These are phyloP conservation scores for Notolabrus celidotus DNA, from an alignment of 2,797 vertebrate genomes.

Conservation along the genomic window DNA sequence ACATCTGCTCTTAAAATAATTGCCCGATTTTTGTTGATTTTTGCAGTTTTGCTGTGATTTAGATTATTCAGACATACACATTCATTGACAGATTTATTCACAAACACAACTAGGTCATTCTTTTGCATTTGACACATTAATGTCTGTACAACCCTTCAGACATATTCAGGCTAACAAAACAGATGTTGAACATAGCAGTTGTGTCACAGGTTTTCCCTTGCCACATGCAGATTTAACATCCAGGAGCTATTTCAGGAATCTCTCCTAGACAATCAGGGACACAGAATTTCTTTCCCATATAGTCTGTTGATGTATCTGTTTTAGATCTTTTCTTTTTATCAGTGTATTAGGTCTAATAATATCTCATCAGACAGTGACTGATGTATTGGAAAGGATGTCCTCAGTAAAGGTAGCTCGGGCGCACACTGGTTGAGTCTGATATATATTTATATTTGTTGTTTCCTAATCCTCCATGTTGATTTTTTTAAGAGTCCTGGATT, in stretches of 20 bases:
- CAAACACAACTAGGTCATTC: slow-evolving; percentile 1
- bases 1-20: too few species aligned
- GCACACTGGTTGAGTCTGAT: background rate
- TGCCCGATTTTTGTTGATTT: too few species aligned
- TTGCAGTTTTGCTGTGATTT: background rate
- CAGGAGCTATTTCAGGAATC: slow-evolving; percentile 2
- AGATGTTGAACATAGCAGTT: background rate
- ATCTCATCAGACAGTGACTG: background rate
- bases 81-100: background rate
- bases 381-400: background rate
- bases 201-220: slow-evolving; percentile 3
- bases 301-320: slow-evolving; percentile 1
- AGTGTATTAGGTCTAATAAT: background rate
- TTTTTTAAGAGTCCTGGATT: slow-evolving; percentile 2
- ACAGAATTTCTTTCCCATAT: background rate
- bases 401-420: background rate
- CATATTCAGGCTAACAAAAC: slow-evolving; percentile 13
- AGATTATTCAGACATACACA: background rate
- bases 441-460: background rate
- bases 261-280: slow-evolving; percentile 1
- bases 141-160: background rate
- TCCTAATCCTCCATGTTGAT: background rate
- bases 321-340: background rate
- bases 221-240: background rate
- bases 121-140: background rate